A percentile compares a stretch with the other conserved stretches of the same genome.
phyloP scores from a whole-genome alignment of 2,888 invertebrate genomes.

The Tipula unca region DNA sequence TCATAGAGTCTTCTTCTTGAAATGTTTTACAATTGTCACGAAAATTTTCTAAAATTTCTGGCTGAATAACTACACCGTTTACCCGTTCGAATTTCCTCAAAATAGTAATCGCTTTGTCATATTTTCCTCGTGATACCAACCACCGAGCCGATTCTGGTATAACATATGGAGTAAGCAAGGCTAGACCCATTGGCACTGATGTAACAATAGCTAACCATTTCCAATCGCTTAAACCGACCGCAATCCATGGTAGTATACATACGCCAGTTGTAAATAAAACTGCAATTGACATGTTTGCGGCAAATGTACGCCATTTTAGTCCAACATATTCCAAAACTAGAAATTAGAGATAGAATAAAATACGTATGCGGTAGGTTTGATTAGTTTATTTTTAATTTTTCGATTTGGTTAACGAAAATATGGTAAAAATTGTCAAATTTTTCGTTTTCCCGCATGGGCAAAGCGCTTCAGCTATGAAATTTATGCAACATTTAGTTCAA shows the following conservation, averaged over 20 bases:
- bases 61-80: constrained; percentile 66
- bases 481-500: too few relatives aligned
- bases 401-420: too few relatives aligned
- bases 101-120: constrained; percentile 68
- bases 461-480: too few relatives aligned
- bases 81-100: constrained; percentile 71
- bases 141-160: constrained; percentile 86
- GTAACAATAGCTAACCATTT: constrained; percentile 65
- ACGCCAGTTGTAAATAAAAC: constrained; percentile 78
- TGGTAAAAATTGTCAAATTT: too few relatives aligned
- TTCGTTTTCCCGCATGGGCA: too few relatives aligned
- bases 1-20: constrained; percentile 60
- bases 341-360: too few relatives aligned
- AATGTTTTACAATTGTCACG: constrained; percentile 54
- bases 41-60: constrained; percentile 64
- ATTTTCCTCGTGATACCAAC: constrained; percentile 77
- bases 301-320: constrained; percentile 82
- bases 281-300: constrained; percentile 86
- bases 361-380: too few relatives aligned
- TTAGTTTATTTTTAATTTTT: too few relatives aligned
- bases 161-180: constrained; percentile 62
- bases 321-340: constrained; percentile 81
- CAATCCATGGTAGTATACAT: constrained; percentile 75
- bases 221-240: constrained; percentile 73
- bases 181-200: constrained; percentile 65